phyloP scores from a whole-genome alignment of 2,888 invertebrate species.

The Microctonus brassicae region DNA sequence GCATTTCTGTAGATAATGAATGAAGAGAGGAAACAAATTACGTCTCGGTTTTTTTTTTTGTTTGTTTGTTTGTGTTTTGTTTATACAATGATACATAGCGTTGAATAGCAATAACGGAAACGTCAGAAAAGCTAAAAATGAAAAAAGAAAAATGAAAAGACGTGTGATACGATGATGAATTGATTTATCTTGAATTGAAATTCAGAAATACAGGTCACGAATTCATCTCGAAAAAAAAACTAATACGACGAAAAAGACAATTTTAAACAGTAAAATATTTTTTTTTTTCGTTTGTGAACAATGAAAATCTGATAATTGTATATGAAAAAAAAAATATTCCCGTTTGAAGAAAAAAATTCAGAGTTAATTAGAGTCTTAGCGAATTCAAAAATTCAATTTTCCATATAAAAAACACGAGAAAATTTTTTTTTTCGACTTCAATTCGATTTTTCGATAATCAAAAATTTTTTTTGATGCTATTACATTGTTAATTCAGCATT shows the following conservation, averaged over 20 bases:
- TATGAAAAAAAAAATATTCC: no score
- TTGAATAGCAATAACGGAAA: neutral
- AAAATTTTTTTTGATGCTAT: no score
- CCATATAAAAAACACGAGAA: no score
- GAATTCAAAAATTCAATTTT: no score
- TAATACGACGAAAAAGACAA: neutral
- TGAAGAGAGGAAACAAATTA: neutral
- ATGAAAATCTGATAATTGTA: no score
- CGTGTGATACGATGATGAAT: slow-evolving; percentile 25
- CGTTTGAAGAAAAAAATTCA: no score
- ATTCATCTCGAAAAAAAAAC: neutral
- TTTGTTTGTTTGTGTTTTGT: neutral
- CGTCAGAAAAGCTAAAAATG: neutral
- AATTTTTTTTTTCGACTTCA: no score
- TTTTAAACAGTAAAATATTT: no score
- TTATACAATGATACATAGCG: neutral
- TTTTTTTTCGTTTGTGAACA: no score
- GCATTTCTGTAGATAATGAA: neutral
- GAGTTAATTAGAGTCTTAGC: no score
- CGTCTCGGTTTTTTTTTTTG: neutral
- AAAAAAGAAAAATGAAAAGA: neutral
- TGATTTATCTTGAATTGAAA: slow-evolving; percentile 29
- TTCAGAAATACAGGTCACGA: slow-evolving; percentile 28
- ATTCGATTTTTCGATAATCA: no score
- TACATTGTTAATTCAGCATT: no score